phyloP scores from a whole-genome alignment of 2,113 vertebrate genomes.

The Salvator merianae region DNA sequence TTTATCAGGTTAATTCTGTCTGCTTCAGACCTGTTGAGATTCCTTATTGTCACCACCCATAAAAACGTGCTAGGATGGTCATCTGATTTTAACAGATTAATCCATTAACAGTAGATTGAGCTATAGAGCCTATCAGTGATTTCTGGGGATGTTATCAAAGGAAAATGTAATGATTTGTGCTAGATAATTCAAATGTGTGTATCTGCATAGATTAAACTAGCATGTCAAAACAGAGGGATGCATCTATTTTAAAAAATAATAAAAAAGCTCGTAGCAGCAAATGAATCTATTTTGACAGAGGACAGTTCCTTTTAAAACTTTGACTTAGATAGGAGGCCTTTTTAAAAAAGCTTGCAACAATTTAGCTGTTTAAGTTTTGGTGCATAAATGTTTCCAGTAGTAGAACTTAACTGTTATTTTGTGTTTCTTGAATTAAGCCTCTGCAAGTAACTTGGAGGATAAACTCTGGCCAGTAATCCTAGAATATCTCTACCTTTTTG shows the following conservation, averaged over 20 bases:
- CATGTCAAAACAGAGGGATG: not conserved
- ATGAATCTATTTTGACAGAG: not conserved
- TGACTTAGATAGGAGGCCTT: no score
- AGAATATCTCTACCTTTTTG: not conserved
- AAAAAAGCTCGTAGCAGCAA: not conserved
- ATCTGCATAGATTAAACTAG: not conserved
- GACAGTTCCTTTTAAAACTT: not conserved
- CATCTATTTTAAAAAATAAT: not conserved
- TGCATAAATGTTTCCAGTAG: not conserved
- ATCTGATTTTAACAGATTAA: not conserved
- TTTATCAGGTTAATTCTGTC: accelerated
- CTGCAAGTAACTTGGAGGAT: not conserved
- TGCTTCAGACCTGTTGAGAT: not conserved
- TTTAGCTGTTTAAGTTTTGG: not conserved
- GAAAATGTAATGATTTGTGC: not conserved
- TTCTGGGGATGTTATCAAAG: not conserved
- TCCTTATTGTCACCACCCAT: no score
- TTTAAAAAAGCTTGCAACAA: not conserved
- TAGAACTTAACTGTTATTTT: not conserved
- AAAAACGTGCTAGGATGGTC: not conserved
- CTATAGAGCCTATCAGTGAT: not conserved
- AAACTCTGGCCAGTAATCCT: not conserved
- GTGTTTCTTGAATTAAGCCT: not conserved
- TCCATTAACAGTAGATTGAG: not conserved
- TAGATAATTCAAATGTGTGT: not conserved